Evolutionary conservation across 2,888 invertebrate species (phyloP).

Genomic region (Tholera decimalis): DNA sequence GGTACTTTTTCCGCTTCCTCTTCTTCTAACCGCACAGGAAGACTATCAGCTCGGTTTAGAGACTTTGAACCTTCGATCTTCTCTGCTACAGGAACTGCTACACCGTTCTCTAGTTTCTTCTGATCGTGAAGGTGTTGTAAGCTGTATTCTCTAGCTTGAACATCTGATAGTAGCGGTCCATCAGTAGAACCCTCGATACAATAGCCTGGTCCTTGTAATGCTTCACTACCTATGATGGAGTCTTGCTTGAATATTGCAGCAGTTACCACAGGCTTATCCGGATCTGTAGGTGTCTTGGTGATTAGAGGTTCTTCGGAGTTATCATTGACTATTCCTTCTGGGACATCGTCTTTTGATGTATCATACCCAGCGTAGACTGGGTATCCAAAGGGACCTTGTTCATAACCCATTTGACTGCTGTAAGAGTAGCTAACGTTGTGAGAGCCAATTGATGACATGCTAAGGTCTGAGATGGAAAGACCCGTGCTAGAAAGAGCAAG

Average conservation of each 20-base stretch:
- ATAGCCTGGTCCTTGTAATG: conserved; percentile 85
- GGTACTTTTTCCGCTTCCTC: conserved; percentile 74
- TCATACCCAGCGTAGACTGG: conserved; percentile 92
- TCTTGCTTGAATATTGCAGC: conserved; percentile 94
- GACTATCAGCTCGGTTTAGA: conserved; percentile 89
- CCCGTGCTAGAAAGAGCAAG: conserved; percentile 93
- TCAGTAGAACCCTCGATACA: conserved; percentile 90
- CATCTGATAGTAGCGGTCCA: conserved; percentile 88
- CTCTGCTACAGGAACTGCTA: conserved; percentile 79
- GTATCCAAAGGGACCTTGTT: conserved; percentile 94
- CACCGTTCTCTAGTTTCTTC: conserved; percentile 85
- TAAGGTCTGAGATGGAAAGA: conserved; percentile 95
- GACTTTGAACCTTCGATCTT: conserved; percentile 84
- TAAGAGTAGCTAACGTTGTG: conserved; percentile 95
- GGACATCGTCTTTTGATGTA: conserved; percentile 80
- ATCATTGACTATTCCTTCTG: conserved; percentile 82
- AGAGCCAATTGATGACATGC: conserved; percentile 93
- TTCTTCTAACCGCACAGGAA: conserved; percentile 90
- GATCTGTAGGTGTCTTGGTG: conserved; percentile 87
- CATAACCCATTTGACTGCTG: conserved; percentile 95
- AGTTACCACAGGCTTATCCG: conserved; percentile 93
- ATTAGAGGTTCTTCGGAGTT: conserved; percentile 89
- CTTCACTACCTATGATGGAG: conserved; percentile 88
- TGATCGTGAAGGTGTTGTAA: conserved; percentile 86
- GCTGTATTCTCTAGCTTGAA: conserved; percentile 87